These are phyloP conservation scores for Characodon lateralis DNA, from an alignment of 2,797 vertebrate species.

Conservation along the genomic window DNA sequence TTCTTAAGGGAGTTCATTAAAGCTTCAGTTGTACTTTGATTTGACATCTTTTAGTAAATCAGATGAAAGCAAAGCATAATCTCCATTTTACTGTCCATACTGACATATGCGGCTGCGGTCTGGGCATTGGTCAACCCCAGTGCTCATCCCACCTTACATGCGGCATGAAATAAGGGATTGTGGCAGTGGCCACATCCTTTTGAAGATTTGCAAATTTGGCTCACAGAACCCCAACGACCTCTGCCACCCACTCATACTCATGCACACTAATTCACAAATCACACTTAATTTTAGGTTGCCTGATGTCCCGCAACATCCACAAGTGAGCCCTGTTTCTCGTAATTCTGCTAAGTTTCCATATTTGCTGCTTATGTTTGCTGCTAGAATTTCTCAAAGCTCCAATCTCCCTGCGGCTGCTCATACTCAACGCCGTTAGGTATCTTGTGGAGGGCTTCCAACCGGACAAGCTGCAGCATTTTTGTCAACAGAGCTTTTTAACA, in stretches of 20 bases:
- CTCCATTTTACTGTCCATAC: background rate
- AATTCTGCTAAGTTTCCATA: slow-evolving; percentile 11
- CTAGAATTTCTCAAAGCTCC: slow-evolving; percentile 10
- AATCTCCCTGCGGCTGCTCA: slow-evolving; percentile 14
- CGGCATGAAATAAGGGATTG: slow-evolving; percentile 12
- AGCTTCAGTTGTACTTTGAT: background rate
- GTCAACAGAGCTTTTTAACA: slow-evolving; percentile 34
- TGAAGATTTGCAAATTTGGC: slow-evolving; percentile 24
- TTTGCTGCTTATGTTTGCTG: slow-evolving; percentile 22
- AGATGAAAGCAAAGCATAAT: slow-evolving; percentile 16
- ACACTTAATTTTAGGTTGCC: slow-evolving; percentile 45
- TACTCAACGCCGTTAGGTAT: slow-evolving; percentile 25
- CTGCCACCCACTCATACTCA: slow-evolving; percentile 27
- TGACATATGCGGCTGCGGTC: slow-evolving; percentile 38
- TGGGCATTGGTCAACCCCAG: slow-evolving; percentile 14
- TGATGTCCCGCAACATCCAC: slow-evolving; percentile 41
- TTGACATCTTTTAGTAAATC: background rate
- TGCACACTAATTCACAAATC: slow-evolving; percentile 39
- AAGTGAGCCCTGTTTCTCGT: slow-evolving; percentile 25
- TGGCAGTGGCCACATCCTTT: slow-evolving; percentile 40
- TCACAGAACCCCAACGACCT: slow-evolving; percentile 13
- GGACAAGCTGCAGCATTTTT: slow-evolving; percentile 24
- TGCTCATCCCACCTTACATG: background rate
- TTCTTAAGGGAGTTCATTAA: background rate
- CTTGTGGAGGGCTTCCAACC: slow-evolving; percentile 20